Percentiles rank a stretch among this genome's conserved stretches.
These are phyloP conservation scores for Salvelinus fontinalis DNA, from an alignment of 2,113 vertebrate species.

Conservation along the genomic window DNA sequence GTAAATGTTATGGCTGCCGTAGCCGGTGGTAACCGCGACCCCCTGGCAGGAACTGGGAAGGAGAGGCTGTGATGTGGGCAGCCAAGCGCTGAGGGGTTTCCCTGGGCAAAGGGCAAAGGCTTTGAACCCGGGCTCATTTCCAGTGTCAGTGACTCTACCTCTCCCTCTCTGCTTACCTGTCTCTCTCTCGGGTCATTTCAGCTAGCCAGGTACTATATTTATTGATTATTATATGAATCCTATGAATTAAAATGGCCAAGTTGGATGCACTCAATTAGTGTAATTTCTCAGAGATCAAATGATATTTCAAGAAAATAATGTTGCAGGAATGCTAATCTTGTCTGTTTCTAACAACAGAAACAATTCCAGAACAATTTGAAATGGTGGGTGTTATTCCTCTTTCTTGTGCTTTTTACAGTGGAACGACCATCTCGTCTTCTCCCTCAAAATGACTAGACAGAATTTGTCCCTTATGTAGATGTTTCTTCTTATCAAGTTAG, in stretches of 20 bases:
- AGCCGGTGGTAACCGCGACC: conserved; percentile 7
- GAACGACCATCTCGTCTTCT: neutral
- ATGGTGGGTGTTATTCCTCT: too few relatives aligned
- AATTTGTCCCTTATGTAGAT: neutral
- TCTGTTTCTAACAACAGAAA: too few relatives aligned
- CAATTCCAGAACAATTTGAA: too few relatives aligned
- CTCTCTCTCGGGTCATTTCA: neutral
- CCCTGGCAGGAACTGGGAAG: conserved; percentile 30
- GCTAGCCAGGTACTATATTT: too few relatives aligned
- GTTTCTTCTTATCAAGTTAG: too few relatives aligned
- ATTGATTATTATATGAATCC: too few relatives aligned
- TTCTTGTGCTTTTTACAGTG: too few relatives aligned
- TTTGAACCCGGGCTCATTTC: conserved; percentile 49
- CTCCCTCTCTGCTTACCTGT: neutral
- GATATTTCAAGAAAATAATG: too few relatives aligned
- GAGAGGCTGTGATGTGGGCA: conserved; percentile 38
- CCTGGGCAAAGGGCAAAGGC: conserved; percentile 59
- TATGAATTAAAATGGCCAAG: too few relatives aligned
- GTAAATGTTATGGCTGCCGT: conserved; percentile 61
- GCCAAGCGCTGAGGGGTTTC: conserved; percentile 44
- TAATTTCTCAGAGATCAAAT: neutral
- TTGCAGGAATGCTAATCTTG: too few relatives aligned
- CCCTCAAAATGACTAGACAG: neutral
- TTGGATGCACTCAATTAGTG: too few relatives aligned
- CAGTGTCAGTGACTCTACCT: neutral